phyloP scores from a whole-genome alignment of 2,888 invertebrate genomes.

The Pogonocherus hispidulus region DNA sequence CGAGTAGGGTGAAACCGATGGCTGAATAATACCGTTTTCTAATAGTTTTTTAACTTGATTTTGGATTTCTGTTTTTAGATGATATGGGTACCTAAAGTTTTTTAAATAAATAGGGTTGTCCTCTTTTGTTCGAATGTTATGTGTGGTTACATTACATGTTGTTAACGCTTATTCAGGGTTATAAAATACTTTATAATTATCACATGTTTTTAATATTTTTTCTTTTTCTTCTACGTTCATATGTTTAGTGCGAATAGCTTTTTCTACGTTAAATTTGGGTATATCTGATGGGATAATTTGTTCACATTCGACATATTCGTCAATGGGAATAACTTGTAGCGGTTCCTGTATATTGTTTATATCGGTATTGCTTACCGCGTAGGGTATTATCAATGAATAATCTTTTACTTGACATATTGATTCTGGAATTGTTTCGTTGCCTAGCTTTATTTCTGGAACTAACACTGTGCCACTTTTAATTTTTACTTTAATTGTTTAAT shows the following conservation, averaged over 20 bases:
- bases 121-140: slow-evolving; percentile 7
- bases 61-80: slow-evolving; percentile 11
- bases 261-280: neutral
- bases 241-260: neutral
- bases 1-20: neutral
- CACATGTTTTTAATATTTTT: slow-evolving; percentile 9
- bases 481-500: neutral
- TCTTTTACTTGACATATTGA: neutral
- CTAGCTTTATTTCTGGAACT: neutral
- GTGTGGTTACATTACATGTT: slow-evolving; percentile 5
- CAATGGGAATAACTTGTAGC: neutral
- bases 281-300: neutral
- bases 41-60: slow-evolving; percentile 14
- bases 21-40: neutral
- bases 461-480: neutral
- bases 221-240: slow-evolving; percentile 10
- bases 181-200: slow-evolving; percentile 20
- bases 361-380: neutral
- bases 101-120: slow-evolving; percentile 15
- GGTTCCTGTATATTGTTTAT: neutral
- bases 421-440: neutral
- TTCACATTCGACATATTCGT: neutral
- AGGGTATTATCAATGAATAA: neutral
- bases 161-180: slow-evolving; percentile 2
- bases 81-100: slow-evolving; percentile 8